Conservation (phyloP, 23 tunicate genomes). For the Styela clava region DNA sequence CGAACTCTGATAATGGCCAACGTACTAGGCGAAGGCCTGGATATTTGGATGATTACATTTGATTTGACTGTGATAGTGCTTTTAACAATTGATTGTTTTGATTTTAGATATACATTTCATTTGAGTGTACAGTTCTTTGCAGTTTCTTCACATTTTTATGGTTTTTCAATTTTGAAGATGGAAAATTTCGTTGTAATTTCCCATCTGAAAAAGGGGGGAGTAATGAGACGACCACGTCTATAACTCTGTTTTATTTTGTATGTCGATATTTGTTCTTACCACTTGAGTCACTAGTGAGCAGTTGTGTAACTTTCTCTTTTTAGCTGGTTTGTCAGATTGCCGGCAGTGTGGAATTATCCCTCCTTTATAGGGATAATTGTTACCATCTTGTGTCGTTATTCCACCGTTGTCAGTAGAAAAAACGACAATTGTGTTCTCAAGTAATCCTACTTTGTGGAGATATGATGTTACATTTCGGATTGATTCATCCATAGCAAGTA, state of each 20-base stretch:
- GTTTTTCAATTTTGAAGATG: conserved; percentile 33
- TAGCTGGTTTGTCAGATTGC: conserved; percentile 43
- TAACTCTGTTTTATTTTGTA: too few relatives aligned
- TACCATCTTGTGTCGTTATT: conserved; percentile 53
- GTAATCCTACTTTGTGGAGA: conserved; percentile 15
- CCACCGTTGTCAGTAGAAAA: conserved; percentile 59
- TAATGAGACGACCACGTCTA: too few relatives aligned
- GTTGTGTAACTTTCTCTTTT: conserved; percentile 8
- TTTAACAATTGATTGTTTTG: too few relatives aligned
- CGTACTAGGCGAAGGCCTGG: too few relatives aligned
- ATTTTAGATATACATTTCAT: too few relatives aligned
- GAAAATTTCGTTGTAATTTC: conserved; percentile 42
- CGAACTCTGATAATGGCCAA: too few relatives aligned
- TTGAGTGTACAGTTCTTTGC: too few relatives aligned
- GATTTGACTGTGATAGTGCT: too few relatives aligned
- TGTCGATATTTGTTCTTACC: too few relatives aligned
- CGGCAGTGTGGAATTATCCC: conserved; percentile 46
- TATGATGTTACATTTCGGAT: conserved; percentile 12
- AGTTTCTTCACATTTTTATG: too few relatives aligned
- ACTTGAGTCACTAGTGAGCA: too few relatives aligned
- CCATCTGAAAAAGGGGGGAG: conserved; percentile 64
- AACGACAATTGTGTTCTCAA: conserved; percentile 37
- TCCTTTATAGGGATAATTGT: conserved; percentile 63
- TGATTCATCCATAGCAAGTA: conserved; percentile 35
- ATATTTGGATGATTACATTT: too few relatives aligned